Base-by-base conservation (phyloP, 2,113 vertebrate genomes). In the Sturnira hondurensis region DNA sequence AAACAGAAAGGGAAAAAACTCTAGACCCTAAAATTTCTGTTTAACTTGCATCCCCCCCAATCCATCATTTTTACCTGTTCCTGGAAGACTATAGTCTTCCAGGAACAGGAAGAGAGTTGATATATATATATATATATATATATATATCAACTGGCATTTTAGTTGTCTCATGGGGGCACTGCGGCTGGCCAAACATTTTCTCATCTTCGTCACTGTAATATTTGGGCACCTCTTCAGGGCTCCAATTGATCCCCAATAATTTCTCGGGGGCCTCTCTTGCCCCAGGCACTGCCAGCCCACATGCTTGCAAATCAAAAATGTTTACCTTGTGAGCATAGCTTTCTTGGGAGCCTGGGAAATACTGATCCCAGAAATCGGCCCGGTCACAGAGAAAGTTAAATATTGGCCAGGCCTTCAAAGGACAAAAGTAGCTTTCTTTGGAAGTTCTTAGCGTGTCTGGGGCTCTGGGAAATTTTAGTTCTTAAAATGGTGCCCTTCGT, bases 371-470 rank as follows among this genome's bases (percentile, higher is more conserved):
- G 88, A 67, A 67, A n/a, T 15, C 24, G 54, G 71, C 28, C 19
- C 16, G 68, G 56, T 86, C 45, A 19, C n/a, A 50, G 43, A 86
- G 68, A 56, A 86, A 52, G 20, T 73, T 71, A 86, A 91, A 91
- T 71, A 88, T 11, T 71, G 67, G 71, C 50, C 71, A 81, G 31
- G 81, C 68, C 92, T 33, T 96, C 90, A 76, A 84, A 94, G 77
- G 31, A 83, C 82, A 76, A 45, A 91, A 91, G 93, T 47, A 91
- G 80, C 92, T 81, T 89, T 89, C 78, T 89, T 74, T 86, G 63
- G 82, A 52, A 50, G 50, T 74, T 93, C 71, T 90, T 28, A 14
- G 47, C 61, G 13, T 76, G 24, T 86, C 67, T 77, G 31, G 68
- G 36, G 22, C 14, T 86, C 78, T 91, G 80, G 92, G 86, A 89